Percentiles rank a stretch among this genome's conserved stretches.
Evolutionary conservation across 92 coral and sea anemone species (phyloP).

Genomic region (Epizoanthus fatuus): DNA sequence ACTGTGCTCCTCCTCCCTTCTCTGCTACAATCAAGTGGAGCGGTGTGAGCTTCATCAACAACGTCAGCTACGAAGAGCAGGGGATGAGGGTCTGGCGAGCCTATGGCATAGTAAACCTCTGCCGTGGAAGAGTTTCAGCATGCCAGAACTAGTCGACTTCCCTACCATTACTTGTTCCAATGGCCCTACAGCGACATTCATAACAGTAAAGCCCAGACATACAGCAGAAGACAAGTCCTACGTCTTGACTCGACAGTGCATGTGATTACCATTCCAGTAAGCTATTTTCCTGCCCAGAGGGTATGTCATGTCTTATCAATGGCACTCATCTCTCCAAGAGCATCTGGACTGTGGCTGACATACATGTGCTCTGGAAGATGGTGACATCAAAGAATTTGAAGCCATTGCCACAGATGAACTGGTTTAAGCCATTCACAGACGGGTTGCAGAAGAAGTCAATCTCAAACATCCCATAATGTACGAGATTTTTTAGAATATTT

Average conservation of each 20-base stretch:
- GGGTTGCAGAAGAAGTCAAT: slow-evolving; percentile 10
- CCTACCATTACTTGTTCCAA: too few relatives aligned
- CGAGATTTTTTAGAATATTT: slow-evolving; percentile 38
- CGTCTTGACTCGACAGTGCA: neutral
- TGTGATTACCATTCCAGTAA: slow-evolving; percentile 1
- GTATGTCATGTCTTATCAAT: slow-evolving; percentile 61
- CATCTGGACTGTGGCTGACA: slow-evolving; percentile 69
- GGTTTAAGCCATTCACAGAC: neutral
- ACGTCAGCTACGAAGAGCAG: neutral
- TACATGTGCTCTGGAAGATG: slow-evolving; percentile 46
- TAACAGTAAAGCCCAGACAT: neutral
- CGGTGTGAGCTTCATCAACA: slow-evolving; percentile 12
- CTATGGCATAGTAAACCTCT: neutral
- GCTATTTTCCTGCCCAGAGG: slow-evolving; percentile 67
- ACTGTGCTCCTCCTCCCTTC: slow-evolving; percentile 4
- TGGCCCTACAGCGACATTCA: neutral
- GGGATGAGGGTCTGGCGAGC: slow-evolving; percentile 24
- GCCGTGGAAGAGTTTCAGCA: neutral
- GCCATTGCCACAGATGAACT: neutral
- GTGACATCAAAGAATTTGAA: neutral
- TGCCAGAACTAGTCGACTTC: neutral
- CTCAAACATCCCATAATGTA: slow-evolving; percentile 56
- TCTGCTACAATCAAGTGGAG: slow-evolving; percentile 1
- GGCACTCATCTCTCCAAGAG: slow-evolving; percentile 42
- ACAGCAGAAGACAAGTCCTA: neutral